These are phyloP conservation scores for Campoplex nolae DNA, from an alignment of 2,888 invertebrate genomes.

Conservation along the genomic window DNA sequence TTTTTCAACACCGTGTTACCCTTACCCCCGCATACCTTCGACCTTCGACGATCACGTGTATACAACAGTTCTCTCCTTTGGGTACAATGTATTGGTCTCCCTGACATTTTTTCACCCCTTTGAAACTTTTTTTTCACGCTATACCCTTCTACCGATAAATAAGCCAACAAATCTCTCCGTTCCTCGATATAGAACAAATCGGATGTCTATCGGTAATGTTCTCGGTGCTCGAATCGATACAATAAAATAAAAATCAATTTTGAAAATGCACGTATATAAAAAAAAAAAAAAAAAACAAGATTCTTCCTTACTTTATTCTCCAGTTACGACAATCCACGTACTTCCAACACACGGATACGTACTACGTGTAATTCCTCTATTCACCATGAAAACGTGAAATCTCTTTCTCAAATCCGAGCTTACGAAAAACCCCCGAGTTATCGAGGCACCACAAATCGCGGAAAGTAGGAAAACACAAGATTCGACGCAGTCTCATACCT, in stretches of 20 bases:
- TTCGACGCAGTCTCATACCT: conserved; percentile 64
- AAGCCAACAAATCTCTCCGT: conserved; percentile 20
- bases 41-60: conserved; percentile 36
- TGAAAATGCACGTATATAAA: background rate
- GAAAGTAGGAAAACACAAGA: conserved; percentile 58
- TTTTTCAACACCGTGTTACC: conserved; percentile 70
- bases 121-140: conserved; percentile 11
- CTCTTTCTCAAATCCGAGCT: conserved; percentile 40
- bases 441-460: conserved; percentile 48
- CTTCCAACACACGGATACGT: background rate
- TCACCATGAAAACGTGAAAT: conserved; percentile 53
- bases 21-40: conserved; percentile 39
- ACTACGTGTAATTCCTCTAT: conserved; percentile 66
- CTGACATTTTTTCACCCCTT: conserved; percentile 61
- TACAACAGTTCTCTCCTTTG: conserved; percentile 15
- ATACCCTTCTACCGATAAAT: conserved; percentile 40
- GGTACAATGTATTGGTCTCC: conserved; percentile 32
- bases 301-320: conserved; percentile 36
- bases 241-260: conserved; percentile 2
- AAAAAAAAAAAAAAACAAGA: no score
- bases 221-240: background rate
- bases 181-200: background rate
- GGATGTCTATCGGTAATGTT: background rate
- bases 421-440: conserved; percentile 63
- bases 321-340: background rate